phyloP scores from a whole-genome alignment of 35 echinoderm and acorn worm species.

The Acanthaster planci region DNA sequence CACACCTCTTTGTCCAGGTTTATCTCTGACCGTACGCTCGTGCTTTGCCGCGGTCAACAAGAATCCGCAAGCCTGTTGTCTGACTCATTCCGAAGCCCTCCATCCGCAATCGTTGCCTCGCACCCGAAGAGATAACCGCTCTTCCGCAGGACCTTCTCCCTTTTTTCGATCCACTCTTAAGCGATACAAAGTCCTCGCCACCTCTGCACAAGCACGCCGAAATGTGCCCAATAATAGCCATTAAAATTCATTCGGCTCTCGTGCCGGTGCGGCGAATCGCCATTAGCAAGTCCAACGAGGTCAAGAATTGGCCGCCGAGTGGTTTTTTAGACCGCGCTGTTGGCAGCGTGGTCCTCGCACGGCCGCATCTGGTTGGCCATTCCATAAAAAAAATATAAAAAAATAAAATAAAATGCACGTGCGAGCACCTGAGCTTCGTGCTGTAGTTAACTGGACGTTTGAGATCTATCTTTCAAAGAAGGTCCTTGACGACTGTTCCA shows the following conservation, averaged over 20 bases:
- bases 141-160: neutral
- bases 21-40: too few relatives aligned
- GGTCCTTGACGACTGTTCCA: too few relatives aligned
- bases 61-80: neutral
- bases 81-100: neutral
- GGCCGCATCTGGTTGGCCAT: too few relatives aligned
- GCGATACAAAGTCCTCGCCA: conserved; percentile 27
- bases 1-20: too few relatives aligned
- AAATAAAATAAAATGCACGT: too few relatives aligned
- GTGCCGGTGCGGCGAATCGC: neutral
- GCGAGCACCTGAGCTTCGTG: too few relatives aligned
- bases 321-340: neutral
- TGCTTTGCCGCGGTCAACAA: too few relatives aligned
- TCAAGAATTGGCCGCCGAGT: conserved; percentile 6
- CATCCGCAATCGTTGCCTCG: neutral
- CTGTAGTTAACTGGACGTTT: too few relatives aligned
- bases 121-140: conserved; percentile 1
- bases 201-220: conserved; percentile 15
- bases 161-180: conserved; percentile 23
- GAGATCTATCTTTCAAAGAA: too few relatives aligned
- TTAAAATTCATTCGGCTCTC: conserved; percentile 26
- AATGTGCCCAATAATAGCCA: conserved; percentile 33
- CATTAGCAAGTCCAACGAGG: conserved; percentile 24
- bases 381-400: too few relatives aligned
- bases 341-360: too few relatives aligned